Conservation (phyloP, 2,888 invertebrate genomes). For the Drosophila kanekoi region DNA sequence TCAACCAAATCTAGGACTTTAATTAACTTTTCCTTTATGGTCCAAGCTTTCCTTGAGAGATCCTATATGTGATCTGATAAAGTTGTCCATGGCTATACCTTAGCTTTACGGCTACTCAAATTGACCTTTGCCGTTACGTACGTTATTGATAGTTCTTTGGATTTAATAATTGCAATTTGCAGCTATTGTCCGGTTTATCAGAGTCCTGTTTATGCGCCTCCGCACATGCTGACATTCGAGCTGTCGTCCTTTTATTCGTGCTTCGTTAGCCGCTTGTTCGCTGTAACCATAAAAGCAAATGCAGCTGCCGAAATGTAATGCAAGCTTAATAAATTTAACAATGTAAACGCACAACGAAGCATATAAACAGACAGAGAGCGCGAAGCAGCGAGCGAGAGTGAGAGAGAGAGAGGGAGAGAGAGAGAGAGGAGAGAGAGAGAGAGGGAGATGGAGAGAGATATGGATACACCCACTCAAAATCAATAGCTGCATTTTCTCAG, state of each 20-base stretch:
- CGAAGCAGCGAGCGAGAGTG: too few species aligned
- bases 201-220: not conserved
- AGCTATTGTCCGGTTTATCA: not conserved
- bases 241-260: not conserved
- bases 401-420: too few species aligned
- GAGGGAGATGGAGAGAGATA: not conserved
- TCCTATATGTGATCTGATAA: too few species aligned
- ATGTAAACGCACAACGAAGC: slow-evolving; percentile 20
- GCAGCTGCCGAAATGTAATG: slow-evolving; percentile 49
- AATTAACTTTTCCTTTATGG: too few species aligned
- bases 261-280: slow-evolving; percentile 13
- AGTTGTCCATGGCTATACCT: too few species aligned
- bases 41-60: too few species aligned
- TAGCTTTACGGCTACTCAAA: too few species aligned
- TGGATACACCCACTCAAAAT: slow-evolving; percentile 50
- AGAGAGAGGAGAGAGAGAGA: not conserved
- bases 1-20: too few species aligned
- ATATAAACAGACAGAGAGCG: slow-evolving; percentile 7
- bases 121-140: not conserved
- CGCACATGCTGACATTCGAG: slow-evolving; percentile 8
- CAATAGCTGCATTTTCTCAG: slow-evolving; percentile 66
- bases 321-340: slow-evolving; percentile 45
- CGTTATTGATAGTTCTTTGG: not conserved
- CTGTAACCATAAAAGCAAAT: slow-evolving; percentile 27
- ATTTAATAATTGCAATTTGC: not conserved